These are phyloP conservation scores for Lepidurus arcticus DNA, from an alignment of 1,140 invertebrate species.

Conservation along the genomic window DNA sequence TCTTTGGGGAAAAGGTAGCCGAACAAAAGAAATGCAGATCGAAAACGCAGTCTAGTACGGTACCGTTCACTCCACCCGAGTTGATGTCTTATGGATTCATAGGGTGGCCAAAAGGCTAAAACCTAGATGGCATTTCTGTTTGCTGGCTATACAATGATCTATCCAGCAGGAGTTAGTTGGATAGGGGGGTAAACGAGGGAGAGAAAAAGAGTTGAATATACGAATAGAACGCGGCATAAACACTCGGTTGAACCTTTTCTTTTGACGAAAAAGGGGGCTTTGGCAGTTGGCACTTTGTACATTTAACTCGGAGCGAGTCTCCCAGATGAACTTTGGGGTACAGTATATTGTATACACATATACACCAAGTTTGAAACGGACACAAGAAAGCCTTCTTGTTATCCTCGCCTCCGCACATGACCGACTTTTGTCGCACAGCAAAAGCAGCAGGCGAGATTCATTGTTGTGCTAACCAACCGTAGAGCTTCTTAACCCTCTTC, in stretches of 20 bases:
- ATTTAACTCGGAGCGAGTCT: background rate
- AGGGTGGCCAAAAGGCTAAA: background rate
- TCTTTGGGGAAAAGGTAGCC: background rate
- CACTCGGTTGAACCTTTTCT: background rate
- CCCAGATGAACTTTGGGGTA: background rate
- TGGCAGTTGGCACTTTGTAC: slow-evolving; percentile 3
- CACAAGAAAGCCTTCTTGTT: background rate
- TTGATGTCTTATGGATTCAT: background rate
- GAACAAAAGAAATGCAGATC: background rate
- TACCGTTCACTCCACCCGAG: background rate
- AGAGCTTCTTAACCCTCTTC: background rate
- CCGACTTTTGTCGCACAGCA: slow-evolving; percentile 20
- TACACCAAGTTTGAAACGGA: background rate
- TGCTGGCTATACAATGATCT: background rate
- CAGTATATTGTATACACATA: background rate
- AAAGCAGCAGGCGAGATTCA: slow-evolving; percentile 4
- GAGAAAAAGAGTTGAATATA: background rate
- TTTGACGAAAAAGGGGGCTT: background rate
- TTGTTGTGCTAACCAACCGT: slow-evolving; percentile 3
- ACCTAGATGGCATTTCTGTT: background rate
- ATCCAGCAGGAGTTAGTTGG: background rate
- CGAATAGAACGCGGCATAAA: background rate
- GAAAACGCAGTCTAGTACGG: background rate
- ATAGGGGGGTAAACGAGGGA: background rate
- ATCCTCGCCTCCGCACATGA: background rate